phyloP scores from a whole-genome alignment of 2,113 vertebrate genomes.

The Bos indicus region DNA sequence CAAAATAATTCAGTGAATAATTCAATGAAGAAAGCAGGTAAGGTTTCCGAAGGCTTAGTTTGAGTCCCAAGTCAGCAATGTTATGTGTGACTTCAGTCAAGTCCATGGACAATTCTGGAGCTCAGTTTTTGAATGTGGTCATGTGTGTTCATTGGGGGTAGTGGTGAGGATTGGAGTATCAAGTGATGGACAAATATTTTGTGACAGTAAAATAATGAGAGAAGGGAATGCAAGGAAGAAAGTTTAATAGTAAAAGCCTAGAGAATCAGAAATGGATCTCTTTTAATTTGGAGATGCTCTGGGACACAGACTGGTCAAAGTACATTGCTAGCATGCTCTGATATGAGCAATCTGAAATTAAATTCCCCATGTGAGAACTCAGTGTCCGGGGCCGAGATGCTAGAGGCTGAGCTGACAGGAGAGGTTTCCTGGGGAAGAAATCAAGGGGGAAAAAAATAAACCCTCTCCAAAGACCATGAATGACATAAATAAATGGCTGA shows the following conservation, averaged over 20 bases:
- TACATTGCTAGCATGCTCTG: not conserved
- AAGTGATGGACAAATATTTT: not conserved
- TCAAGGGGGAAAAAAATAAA: not conserved
- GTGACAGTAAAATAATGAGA: not conserved
- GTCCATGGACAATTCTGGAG: no score
- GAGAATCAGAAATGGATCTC: not conserved
- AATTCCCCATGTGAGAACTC: not conserved
- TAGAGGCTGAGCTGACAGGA: not conserved
- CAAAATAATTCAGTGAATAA: not conserved
- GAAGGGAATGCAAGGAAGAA: not conserved
- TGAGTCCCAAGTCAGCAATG: not conserved
- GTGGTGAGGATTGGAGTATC: rapidly evolving
- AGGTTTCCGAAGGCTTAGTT: not conserved
- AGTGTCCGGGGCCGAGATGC: not conserved
- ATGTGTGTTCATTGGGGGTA: rapidly evolving
- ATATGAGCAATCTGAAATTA: not conserved
- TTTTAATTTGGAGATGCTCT: not conserved
- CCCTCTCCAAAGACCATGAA: not conserved
- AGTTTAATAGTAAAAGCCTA: not conserved
- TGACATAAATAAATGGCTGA: not conserved
- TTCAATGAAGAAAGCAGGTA: not conserved
- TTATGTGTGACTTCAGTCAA: no score
- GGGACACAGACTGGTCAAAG: not conserved
- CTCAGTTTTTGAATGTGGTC: not conserved
- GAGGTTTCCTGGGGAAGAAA: rapidly evolving